Evolutionary conservation across 37 sponge, comb jelly and placozoan species (phyloP).

Genomic region (Dysidea cf. avara): DNA sequence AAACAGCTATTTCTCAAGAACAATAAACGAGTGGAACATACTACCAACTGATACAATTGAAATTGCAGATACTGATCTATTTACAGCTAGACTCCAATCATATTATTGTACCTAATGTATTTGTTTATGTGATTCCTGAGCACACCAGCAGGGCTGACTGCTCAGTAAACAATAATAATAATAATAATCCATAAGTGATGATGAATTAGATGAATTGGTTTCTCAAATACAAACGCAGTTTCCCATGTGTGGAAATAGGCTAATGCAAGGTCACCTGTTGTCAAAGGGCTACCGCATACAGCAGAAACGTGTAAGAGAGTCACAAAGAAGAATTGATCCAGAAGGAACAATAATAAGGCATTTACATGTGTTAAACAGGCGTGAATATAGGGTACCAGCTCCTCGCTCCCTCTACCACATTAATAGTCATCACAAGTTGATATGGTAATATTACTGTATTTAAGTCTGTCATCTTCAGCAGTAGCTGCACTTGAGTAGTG

Average conservation of each 20-base stretch:
- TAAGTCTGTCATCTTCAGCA: no score
- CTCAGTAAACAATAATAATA: no score
- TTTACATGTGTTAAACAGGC: slow-evolving; percentile 8
- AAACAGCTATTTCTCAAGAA: no score
- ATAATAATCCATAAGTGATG: slow-evolving; percentile 39
- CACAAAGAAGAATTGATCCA: slow-evolving; percentile 55
- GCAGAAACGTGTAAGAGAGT: slow-evolving; percentile 34
- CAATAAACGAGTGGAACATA: no score
- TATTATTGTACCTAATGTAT: no score
- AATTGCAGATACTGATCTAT: no score
- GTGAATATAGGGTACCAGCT: slow-evolving; percentile 11
- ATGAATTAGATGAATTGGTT: slow-evolving; percentile 38
- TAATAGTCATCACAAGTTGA: slow-evolving; percentile 10
- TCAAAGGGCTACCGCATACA: slow-evolving; percentile 38
- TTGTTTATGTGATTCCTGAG: no score
- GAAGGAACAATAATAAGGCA: slow-evolving; percentile 19
- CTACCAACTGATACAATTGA: no score
- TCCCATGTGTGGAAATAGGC: slow-evolving; percentile 30
- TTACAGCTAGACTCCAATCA: no score
- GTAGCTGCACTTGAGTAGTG: no score
- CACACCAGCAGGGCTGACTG: no score
- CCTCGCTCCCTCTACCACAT: slow-evolving; percentile 19
- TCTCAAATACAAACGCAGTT: slow-evolving; percentile 8
- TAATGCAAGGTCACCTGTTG: slow-evolving; percentile 24
- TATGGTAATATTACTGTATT: neutral